Conservation (phyloP, 1,140 invertebrate species). For the Ceratosolen solmsi region DNA sequence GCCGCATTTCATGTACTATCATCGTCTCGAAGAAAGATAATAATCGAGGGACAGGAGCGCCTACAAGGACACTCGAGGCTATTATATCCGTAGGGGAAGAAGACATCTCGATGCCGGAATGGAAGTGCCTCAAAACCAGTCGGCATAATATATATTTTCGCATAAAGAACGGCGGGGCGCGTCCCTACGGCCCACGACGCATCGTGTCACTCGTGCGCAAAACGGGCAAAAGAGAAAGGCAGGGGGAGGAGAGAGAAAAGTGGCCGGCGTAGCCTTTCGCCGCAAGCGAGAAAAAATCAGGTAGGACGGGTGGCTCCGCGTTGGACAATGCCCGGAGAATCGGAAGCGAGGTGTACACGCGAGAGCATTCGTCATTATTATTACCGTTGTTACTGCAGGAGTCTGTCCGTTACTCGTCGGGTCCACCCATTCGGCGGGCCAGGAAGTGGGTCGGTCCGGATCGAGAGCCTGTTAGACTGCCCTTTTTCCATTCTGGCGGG, state of each 20-base stretch:
- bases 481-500: constrained; percentile 63
- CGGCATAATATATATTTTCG: constrained; percentile 24
- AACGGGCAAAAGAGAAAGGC: constrained; percentile 1
- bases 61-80: background rate
- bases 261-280: constrained; percentile 29
- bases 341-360: constrained; percentile 44
- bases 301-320: constrained; percentile 45
- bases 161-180: background rate
- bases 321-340: constrained; percentile 20
- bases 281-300: constrained; percentile 43
- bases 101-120: background rate
- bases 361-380: constrained; percentile 64
- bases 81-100: constrained; percentile 26
- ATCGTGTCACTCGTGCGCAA: background rate
- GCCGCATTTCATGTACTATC: background rate
- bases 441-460: constrained; percentile 72
- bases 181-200: background rate
- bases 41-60: background rate
- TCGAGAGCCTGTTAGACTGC: constrained; percentile 65
- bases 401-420: constrained; percentile 27
- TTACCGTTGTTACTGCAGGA: constrained; percentile 56
- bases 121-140: constrained; percentile 1
- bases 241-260: background rate
- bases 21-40: background rate
- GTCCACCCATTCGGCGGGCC: constrained; percentile 59